Conservation (phyloP, 2,888 invertebrate species). For the Hirudinaria manillensis region DNA sequence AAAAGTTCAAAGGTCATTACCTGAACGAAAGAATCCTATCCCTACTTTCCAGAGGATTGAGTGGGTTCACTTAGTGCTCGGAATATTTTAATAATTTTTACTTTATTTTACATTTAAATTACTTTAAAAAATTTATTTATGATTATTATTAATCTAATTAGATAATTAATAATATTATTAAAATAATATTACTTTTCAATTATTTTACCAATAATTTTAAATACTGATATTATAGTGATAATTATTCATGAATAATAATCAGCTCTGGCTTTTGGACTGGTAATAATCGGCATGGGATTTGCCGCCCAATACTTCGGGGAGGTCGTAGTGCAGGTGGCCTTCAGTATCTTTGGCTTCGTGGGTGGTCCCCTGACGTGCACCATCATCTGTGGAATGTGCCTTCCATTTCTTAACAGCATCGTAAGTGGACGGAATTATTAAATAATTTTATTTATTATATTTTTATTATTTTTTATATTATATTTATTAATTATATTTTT, state of each 20-base stretch:
- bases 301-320: constrained; percentile 42
- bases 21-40: constrained; percentile 25
- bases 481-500: background rate
- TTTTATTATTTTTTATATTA: background rate
- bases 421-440: constrained; percentile 39
- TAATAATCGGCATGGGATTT: constrained; percentile 44
- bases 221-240: background rate
- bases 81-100: background rate
- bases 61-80: background rate
- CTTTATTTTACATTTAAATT: background rate
- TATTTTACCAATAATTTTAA: no score
- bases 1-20: constrained; percentile 46
- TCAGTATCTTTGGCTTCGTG: constrained; percentile 49
- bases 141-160: background rate
- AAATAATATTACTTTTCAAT: no score
- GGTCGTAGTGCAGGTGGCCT: constrained; percentile 44
- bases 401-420: constrained; percentile 46
- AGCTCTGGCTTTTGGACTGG: constrained; percentile 43
- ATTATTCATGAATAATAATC: constrained; percentile 5
- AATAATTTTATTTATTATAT: background rate
- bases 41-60: constrained; percentile 25
- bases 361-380: constrained; percentile 48
- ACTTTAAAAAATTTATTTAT: background rate
- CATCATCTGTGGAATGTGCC: constrained; percentile 45
- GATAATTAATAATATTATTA: background rate